Evolutionary conservation across 2,113 vertebrate species (phyloP).

Genomic region (Nematolebias whitei): DNA sequence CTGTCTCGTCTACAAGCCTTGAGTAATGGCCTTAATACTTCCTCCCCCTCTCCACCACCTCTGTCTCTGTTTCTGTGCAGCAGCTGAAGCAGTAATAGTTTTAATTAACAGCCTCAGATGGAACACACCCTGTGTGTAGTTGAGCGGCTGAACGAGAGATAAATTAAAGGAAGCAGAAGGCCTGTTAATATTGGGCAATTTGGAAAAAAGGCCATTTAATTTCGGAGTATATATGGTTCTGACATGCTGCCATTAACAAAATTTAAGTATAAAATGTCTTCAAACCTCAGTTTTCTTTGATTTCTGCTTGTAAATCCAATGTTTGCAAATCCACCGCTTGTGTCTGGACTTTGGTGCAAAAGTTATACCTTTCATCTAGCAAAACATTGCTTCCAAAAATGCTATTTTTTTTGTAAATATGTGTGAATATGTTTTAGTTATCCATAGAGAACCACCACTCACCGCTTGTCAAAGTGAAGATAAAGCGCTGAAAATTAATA

Average conservation of each 20-base stretch:
- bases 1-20: background rate
- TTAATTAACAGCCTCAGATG: constrained; percentile 57
- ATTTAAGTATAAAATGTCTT: no score
- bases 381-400: no score
- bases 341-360: no score
- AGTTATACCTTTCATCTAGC: no score
- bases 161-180: background rate
- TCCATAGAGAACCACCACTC: background rate
- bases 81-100: constrained; percentile 32
- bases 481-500: background rate
- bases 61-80: constrained; percentile 38
- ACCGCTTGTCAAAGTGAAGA: background rate
- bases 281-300: no score
- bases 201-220: constrained; percentile 2
- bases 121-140: constrained; percentile 29
- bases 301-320: no score
- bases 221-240: background rate
- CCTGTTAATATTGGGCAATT: constrained; percentile 15
- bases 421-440: background rate
- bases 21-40: constrained; percentile 19
- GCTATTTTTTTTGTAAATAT: background rate
- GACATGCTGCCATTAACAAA: background rate
- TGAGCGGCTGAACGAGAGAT: constrained; percentile 20
- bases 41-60: constrained; percentile 12
- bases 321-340: no score